Evolutionary conservation across 2,113 vertebrate genomes (phyloP).

Genomic region (Tamias sibiricus): DNA sequence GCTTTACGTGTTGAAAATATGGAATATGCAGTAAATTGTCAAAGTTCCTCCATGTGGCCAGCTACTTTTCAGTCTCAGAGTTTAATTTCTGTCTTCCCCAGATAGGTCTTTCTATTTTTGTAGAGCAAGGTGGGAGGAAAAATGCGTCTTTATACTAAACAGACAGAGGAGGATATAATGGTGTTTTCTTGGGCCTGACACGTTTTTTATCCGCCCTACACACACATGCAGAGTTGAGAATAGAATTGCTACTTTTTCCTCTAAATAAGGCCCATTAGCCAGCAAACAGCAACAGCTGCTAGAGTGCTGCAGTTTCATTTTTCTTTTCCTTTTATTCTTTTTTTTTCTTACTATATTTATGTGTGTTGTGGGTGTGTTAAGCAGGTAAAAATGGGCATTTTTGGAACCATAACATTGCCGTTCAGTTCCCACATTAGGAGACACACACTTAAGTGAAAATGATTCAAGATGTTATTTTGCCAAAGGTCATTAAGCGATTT

Average conservation of each 20-base stretch:
- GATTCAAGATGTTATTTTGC: conserved; percentile 41
- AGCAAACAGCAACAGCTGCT: neutral
- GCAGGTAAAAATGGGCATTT: conserved; percentile 26
- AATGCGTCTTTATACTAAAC: conserved; percentile 48
- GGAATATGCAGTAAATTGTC: conserved; percentile 64
- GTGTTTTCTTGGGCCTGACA: neutral
- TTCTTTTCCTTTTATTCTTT: neutral
- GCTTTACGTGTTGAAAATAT: conserved; percentile 74
- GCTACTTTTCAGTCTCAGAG: conserved; percentile 1
- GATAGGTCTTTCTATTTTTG: neutral
- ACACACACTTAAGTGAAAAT: conserved; percentile 24
- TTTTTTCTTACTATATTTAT: neutral
- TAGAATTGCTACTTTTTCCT: conserved; percentile 41
- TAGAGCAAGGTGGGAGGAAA: neutral
- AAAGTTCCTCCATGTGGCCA: conserved; percentile 39
- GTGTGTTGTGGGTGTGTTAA: neutral
- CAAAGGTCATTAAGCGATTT: conserved; percentile 48
- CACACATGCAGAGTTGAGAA: neutral
- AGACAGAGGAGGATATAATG: neutral
- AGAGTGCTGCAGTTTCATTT: neutral
- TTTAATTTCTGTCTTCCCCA: neutral
- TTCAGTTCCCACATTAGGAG: conserved; percentile 38
- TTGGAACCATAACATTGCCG: neutral
- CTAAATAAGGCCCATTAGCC: conserved; percentile 42
- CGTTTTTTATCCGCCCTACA: neutral